Conservation (phyloP, 1,140 invertebrate genomes). For the Microplitis mediator region DNA sequence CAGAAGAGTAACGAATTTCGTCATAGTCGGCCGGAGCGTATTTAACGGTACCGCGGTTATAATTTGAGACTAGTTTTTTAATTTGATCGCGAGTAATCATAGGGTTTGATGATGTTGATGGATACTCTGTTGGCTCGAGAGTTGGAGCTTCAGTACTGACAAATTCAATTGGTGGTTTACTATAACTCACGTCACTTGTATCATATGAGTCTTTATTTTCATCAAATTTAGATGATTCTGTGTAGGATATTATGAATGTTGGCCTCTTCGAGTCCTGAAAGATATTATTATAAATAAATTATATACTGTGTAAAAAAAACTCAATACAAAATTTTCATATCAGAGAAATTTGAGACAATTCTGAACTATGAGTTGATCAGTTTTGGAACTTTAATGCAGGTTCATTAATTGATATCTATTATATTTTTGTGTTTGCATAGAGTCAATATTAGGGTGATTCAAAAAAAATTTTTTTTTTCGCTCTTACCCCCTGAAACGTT, state of each 20-base stretch:
- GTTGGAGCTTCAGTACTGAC: slow-evolving; percentile 1
- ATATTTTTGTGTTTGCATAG: no score
- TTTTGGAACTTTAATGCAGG: no score
- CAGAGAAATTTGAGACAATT: no score
- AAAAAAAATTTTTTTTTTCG: no score
- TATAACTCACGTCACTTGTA: slow-evolving; percentile 14
- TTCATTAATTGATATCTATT: no score
- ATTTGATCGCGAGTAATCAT: slow-evolving; percentile 30
- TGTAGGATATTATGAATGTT: background rate
- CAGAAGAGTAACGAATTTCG: slow-evolving; percentile 22
- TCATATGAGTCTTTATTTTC: background rate
- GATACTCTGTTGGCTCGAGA: slow-evolving; percentile 1
- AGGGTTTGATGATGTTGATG: background rate
- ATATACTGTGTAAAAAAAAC: background rate
- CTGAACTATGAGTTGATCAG: no score
- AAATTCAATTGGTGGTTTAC: slow-evolving; percentile 24
- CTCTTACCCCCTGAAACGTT: no score
- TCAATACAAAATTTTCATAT: no score
- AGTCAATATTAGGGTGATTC: no score
- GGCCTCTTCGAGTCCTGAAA: no score
- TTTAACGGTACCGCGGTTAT: slow-evolving; percentile 44
- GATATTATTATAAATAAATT: background rate
- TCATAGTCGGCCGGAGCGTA: slow-evolving; percentile 38
- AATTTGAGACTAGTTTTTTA: slow-evolving; percentile 38
- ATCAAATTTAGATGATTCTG: no score